These are phyloP conservation scores for Drepana arcuata DNA, from an alignment of 1,140 invertebrate genomes.

Conservation along the genomic window DNA sequence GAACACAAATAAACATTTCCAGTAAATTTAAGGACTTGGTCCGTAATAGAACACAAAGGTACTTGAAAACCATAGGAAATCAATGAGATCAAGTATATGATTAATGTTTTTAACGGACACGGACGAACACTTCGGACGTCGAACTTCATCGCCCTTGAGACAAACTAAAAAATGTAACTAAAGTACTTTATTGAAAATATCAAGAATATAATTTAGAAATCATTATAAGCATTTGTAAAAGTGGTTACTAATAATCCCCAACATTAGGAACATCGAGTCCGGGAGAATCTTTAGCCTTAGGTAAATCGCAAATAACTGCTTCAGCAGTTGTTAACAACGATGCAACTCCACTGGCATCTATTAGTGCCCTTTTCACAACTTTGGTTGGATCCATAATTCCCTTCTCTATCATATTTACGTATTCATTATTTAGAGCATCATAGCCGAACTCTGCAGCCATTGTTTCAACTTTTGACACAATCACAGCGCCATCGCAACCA, in stretches of 20 bases:
- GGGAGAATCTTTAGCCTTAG: conserved; percentile 48
- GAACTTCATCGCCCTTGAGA: no score
- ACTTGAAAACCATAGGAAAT: no score
- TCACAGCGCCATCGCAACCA: conserved; percentile 87
- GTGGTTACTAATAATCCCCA: background rate
- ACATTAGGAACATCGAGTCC: no score
- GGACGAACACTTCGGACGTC: no score
- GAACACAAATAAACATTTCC: no score
- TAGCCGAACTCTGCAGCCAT: conserved; percentile 82
- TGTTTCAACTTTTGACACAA: conserved; percentile 86
- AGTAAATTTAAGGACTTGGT: no score
- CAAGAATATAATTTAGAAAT: conserved; percentile 58
- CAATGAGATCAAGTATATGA: no score
- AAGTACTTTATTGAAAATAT: no score
- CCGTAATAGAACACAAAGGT: no score
- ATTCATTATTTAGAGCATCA: conserved; percentile 90
- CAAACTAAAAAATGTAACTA: no score
- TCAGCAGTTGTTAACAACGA: conserved; percentile 86
- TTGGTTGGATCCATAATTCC: conserved; percentile 97
- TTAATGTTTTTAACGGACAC: no score
- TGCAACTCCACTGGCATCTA: conserved; percentile 89
- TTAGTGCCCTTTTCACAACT: conserved; percentile 89
- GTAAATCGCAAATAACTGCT: conserved; percentile 77
- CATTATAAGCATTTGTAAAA: background rate
- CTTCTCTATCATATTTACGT: conserved; percentile 89